Evolutionary conservation across 2,113 vertebrate genomes (phyloP), one percentile per base, ranked within the genome.

Genomic region (Perccottus glenii): DNA sequence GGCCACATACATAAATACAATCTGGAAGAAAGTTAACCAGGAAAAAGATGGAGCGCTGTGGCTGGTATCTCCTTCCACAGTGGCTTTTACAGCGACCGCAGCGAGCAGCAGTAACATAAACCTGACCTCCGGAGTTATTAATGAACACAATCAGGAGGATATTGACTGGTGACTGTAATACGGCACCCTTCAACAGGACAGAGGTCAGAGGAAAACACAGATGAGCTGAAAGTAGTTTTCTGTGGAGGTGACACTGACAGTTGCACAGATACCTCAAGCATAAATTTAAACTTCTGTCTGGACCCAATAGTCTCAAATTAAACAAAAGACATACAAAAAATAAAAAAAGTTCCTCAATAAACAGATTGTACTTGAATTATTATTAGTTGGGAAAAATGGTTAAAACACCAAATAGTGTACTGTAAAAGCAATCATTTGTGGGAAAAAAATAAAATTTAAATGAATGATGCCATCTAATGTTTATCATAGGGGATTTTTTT

Each of bases 101-200:
- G 59, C 53, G 5, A 65, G 70, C 19, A 56, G 62, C 58, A 9
- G 83, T 61, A 77, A 85, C 56, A 64, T 60, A 49, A 80, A 80
- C 73, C 78, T 70, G 70, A 83, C 70, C 64, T 79, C 75, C 51
- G 42, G 70, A 72, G 80, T 81, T 78, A 80, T 86, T 83, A 78
- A 78, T 75, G 78, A 81, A 66, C 72, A 50, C 64, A 10, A 70
- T 77, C 64, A 64, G 50, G 62, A 63, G n/a, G 66, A 72, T 80
- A 87, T 83, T 63, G 87, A 87, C 82, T 73, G 60, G 50, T 70
- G 70, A 70, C 52, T 67, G 81, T 79, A 78, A 87, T 42, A 50
- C 3, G 66, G 78, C 77, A 66, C 19, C 87, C 85, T 89, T 86
- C 75, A 78, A 82, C 38, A 35, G 48, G 77, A 83, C 82, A 72